These are phyloP conservation scores for Apolygus lucorum DNA, from an alignment of 1,140 invertebrate genomes.

Conservation along the genomic window DNA sequence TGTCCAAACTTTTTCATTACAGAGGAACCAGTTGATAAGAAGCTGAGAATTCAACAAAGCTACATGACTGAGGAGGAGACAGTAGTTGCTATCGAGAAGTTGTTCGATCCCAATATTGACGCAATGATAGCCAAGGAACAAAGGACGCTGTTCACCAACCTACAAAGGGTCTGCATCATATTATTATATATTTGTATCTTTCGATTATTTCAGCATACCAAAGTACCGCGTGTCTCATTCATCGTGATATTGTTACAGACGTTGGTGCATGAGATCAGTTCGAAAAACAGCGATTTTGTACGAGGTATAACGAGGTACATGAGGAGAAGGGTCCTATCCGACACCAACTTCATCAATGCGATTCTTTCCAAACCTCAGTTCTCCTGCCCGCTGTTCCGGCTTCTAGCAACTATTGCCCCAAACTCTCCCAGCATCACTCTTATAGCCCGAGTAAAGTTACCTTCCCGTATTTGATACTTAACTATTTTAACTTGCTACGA, in stretches of 20 bases:
- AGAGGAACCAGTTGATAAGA: not conserved
- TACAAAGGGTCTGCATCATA: conserved; percentile 8
- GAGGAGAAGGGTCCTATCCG: conserved; percentile 20
- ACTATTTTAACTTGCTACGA: not conserved
- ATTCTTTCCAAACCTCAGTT: conserved; percentile 23
- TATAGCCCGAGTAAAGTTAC: conserved; percentile 19
- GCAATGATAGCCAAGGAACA: not conserved
- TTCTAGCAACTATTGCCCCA: conserved; percentile 25
- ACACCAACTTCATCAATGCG: conserved; percentile 21
- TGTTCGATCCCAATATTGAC: conserved; percentile 14
- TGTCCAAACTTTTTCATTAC: not conserved
- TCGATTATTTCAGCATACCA: no score
- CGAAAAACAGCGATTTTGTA: conserved; percentile 6
- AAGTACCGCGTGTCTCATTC: no score
- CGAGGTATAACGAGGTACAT: conserved; percentile 25
- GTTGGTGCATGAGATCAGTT: conserved; percentile 24
- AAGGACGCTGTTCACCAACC: conserved; percentile 14
- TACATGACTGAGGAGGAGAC: conserved; percentile 18
- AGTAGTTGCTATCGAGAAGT: conserved; percentile 21
- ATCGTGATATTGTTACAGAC: conserved; percentile 27
- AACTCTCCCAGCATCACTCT: conserved; percentile 15
- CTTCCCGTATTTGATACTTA: not conserved
- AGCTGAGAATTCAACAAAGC: not conserved
- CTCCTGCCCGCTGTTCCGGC: conserved; percentile 30
- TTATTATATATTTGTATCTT: conserved; percentile 19